These are phyloP conservation scores for Schizothorax lantsangensis DNA, from an alignment of 2,797 vertebrate genomes.

Conservation along the genomic window DNA sequence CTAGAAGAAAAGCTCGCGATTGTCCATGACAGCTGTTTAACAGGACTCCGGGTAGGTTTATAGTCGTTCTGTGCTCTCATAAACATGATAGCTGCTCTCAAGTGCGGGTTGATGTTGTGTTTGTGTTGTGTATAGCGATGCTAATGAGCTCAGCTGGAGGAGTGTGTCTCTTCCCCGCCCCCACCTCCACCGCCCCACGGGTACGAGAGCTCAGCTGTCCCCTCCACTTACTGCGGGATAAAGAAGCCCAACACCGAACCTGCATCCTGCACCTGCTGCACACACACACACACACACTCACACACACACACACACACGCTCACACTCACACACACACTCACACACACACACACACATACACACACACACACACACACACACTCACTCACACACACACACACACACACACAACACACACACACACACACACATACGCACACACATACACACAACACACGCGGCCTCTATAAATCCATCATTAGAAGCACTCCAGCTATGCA, in stretches of 20 bases:
- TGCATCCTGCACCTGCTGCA: constrained; percentile 67
- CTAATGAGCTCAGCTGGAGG: constrained; percentile 71
- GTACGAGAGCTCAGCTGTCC: constrained; percentile 66
- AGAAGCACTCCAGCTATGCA: constrained; percentile 50
- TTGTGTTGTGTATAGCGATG: constrained; percentile 66
- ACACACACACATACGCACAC: too few relatives aligned
- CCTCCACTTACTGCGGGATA: constrained; percentile 59
- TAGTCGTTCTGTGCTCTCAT: not conserved
- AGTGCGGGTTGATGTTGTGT: constrained; percentile 28
- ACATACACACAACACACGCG: not conserved
- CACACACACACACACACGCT: too few relatives aligned
- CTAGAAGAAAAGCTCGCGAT: not conserved
- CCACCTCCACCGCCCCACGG: constrained; percentile 51
- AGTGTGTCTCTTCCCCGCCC: constrained; percentile 46
- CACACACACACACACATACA: not conserved
- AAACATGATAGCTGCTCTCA: not conserved
- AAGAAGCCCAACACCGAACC: constrained; percentile 60
- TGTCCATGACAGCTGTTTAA: not conserved
- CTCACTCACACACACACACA: too few relatives aligned
- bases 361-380: too few relatives aligned
- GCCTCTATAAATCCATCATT: constrained; percentile 32
- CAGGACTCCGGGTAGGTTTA: not conserved
- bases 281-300: constrained; percentile 1
- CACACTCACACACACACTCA: not conserved
- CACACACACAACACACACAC: too few relatives aligned